A percentile compares a stretch with the other conserved stretches of the same genome.
phyloP scores from a whole-genome alignment of 2,797 vertebrate genomes.

The Rhynchonycteris naso region DNA sequence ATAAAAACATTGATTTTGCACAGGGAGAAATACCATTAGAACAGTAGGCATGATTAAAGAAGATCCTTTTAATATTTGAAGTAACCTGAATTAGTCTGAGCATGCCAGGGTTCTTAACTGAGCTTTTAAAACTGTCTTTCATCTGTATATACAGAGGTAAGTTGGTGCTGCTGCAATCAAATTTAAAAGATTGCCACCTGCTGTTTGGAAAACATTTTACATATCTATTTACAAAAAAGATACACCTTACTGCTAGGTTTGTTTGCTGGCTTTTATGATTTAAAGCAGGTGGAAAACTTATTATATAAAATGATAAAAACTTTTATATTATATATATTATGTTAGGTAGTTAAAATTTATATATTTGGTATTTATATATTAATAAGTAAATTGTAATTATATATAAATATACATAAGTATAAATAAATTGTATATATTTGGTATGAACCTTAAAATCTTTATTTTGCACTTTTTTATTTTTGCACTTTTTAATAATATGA shows the following conservation, averaged over 20 bases:
- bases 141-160: conserved; percentile 51
- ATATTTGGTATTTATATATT: too few relatives aligned
- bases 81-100: conserved; percentile 44
- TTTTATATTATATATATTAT: not conserved
- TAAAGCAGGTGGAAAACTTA: conserved; percentile 30
- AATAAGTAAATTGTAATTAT: not conserved
- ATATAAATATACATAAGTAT: not conserved
- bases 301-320: not conserved
- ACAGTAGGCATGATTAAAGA: conserved; percentile 28
- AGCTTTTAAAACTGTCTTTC: conserved; percentile 51
- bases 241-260: conserved; percentile 36
- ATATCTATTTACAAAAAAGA: conserved; percentile 79
- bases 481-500: not conserved
- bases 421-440: not conserved
- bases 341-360: not conserved
- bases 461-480: conserved; percentile 60
- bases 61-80: conserved; percentile 55
- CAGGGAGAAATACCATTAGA: conserved; percentile 30
- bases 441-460: not conserved
- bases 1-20: conserved; percentile 40
- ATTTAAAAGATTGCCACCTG: conserved; percentile 90
- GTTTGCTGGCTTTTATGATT: conserved; percentile 70
- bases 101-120: conserved; percentile 51
- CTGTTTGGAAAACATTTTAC: conserved; percentile 88
- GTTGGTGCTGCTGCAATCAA: conserved; percentile 65